phyloP scores from a whole-genome alignment of 2,797 vertebrate species.

The Dicrostonyx torquatus region DNA sequence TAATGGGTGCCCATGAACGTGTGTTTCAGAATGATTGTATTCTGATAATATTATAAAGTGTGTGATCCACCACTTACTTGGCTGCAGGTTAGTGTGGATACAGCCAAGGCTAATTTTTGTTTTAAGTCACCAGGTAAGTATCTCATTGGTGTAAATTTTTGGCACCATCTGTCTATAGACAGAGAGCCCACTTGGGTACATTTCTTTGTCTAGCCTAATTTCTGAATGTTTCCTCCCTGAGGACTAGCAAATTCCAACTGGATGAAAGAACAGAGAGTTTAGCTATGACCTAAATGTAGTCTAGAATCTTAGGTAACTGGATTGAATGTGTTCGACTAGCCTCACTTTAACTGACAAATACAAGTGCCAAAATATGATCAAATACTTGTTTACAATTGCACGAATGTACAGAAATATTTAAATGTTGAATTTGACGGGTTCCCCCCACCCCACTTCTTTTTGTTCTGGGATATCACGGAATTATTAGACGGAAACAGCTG shows the following conservation, averaged over 20 bases:
- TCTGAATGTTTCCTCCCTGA: not conserved
- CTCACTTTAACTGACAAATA: not conserved
- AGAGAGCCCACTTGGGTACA: not conserved
- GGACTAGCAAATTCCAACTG: not conserved
- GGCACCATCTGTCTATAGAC: not conserved
- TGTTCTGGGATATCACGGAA: constrained; percentile 53
- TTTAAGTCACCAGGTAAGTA: not conserved
- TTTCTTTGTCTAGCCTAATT: constrained; percentile 5
- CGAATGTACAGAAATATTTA: not conserved
- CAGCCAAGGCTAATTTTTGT: not conserved
- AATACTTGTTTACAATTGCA: not conserved
- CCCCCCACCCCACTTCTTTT: constrained; percentile 9
- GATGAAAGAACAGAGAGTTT: not conserved
- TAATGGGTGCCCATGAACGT: not conserved
- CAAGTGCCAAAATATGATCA: not conserved
- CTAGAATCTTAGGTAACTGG: not conserved
- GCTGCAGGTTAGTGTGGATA: not conserved
- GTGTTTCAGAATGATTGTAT: not conserved
- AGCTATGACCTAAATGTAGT: not conserved
- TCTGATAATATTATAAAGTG: not conserved
- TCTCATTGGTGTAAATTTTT: not conserved
- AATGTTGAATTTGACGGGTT: not conserved
- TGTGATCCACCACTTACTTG: not conserved
- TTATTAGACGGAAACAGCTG: constrained; percentile 59
- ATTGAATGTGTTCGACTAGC: not conserved